A percentile compares a stretch with the other conserved stretches of the same genome.
These are phyloP conservation scores for Bombus fervidus DNA, from an alignment of 1,140 invertebrate species.

Conservation along the genomic window DNA sequence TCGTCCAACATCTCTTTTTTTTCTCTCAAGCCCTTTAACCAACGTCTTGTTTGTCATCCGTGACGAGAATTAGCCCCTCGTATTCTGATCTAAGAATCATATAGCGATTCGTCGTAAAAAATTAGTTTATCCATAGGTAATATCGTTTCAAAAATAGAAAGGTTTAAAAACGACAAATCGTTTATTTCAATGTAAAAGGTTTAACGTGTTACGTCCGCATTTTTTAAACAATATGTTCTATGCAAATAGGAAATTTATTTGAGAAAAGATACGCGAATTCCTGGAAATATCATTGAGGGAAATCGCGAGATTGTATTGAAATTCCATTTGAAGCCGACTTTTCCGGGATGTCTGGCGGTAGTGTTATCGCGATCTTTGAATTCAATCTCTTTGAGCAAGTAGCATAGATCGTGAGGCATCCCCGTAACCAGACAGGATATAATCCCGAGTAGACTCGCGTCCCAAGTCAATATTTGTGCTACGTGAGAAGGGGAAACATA, in stretches of 20 bases:
- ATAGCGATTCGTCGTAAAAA: background rate
- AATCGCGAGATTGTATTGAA: conserved; percentile 2
- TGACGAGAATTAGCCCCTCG: background rate
- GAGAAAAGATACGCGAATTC: background rate
- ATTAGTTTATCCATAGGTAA: background rate
- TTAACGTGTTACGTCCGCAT: background rate
- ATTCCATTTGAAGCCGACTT: conserved; percentile 1
- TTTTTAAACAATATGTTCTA: background rate
- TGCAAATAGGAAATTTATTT: background rate
- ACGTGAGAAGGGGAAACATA: conserved; percentile 26
- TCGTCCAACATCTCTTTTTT: background rate
- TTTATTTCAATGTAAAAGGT: background rate
- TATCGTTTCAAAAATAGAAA: background rate
- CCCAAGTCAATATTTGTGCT: conserved; percentile 65
- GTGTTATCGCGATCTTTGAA: conserved; percentile 31
- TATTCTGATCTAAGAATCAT: background rate
- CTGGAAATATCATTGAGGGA: background rate
- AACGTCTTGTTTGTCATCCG: background rate
- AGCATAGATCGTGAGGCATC: conserved; percentile 23
- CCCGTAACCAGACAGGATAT: conserved; percentile 55
- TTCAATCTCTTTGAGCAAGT: conserved; percentile 45
- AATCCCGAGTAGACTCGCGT: conserved; percentile 50
- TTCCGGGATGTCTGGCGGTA: background rate
- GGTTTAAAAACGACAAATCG: background rate
- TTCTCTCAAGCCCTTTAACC: background rate